phyloP scores from a whole-genome alignment of 2,113 vertebrate species.

The Carassius auratus region DNA sequence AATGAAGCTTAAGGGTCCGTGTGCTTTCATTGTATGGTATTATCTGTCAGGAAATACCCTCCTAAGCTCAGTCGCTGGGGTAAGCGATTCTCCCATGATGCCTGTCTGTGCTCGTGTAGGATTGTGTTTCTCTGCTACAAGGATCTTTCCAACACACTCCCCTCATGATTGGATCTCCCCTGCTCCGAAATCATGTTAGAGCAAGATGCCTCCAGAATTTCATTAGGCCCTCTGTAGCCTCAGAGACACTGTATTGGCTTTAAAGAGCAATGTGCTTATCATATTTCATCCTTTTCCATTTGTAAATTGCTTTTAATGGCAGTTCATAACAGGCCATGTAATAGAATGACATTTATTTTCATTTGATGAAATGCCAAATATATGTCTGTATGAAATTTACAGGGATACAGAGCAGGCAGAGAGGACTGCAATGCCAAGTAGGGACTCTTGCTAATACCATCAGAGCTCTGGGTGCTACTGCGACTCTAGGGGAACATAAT shows the following conservation, averaged over 20 bases:
- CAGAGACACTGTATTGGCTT: slow-evolving; percentile 33
- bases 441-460: background rate
- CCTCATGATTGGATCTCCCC: slow-evolving; percentile 43
- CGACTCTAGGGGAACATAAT: background rate
- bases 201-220: slow-evolving; percentile 57
- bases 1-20: slow-evolving; percentile 31
- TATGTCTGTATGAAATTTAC: slow-evolving; percentile 12
- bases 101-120: background rate
- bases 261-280: slow-evolving; percentile 47
- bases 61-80: background rate
- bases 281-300: slow-evolving; percentile 58
- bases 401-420: background rate
- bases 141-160: slow-evolving; percentile 39
- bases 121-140: background rate
- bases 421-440: background rate
- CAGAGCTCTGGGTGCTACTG: slow-evolving; percentile 2
- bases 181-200: slow-evolving; percentile 66
- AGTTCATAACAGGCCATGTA: slow-evolving; percentile 47
- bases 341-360: slow-evolving; percentile 57
- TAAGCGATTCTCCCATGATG: slow-evolving; percentile 20
- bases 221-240: slow-evolving; percentile 48
- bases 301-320: slow-evolving; percentile 34
- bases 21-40: slow-evolving; percentile 1
- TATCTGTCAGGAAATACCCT: slow-evolving; percentile 4
- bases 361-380: slow-evolving; percentile 62